Evolutionary conservation across 1,140 invertebrate species (phyloP).

Genomic region (Heliconius melpomene): DNA sequence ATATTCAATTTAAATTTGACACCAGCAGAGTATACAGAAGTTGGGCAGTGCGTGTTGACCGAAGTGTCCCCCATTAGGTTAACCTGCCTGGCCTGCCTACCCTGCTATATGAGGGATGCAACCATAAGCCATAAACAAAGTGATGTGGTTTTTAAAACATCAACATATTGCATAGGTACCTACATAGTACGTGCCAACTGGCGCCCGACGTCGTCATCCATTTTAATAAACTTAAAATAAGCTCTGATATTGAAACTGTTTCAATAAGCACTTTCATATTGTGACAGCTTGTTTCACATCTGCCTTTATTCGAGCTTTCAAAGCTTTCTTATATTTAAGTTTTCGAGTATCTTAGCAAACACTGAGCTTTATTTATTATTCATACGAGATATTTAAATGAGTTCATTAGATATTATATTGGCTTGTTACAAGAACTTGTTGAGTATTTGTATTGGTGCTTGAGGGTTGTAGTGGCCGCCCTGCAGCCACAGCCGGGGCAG

Average conservation of each 20-base stretch:
- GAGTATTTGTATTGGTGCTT: too few relatives aligned
- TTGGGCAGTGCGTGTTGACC: too few relatives aligned
- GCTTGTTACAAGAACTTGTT: too few relatives aligned
- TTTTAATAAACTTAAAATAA: constrained; percentile 15
- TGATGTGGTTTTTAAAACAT: neutral
- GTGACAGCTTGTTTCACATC: constrained; percentile 6
- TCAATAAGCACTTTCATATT: constrained; percentile 8
- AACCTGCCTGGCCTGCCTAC: too few relatives aligned
- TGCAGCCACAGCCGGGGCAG: too few relatives aligned
- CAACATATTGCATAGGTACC: neutral
- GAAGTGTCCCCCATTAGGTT: too few relatives aligned
- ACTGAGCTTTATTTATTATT: neutral
- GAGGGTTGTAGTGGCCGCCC: too few relatives aligned
- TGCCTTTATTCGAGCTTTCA: neutral
- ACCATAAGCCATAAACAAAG: neutral
- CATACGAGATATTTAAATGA: neutral
- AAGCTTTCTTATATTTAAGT: neutral
- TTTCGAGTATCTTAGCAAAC: neutral
- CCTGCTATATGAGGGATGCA: too few relatives aligned
- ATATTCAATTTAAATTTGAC: too few relatives aligned
- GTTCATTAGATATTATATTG: neutral
- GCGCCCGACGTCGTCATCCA: neutral
- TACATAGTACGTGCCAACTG: neutral
- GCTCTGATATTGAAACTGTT: neutral
- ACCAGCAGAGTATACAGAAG: too few relatives aligned